These are phyloP conservation scores for Zalophus californianus DNA, from an alignment of 2,797 vertebrate genomes.

Conservation along the genomic window DNA sequence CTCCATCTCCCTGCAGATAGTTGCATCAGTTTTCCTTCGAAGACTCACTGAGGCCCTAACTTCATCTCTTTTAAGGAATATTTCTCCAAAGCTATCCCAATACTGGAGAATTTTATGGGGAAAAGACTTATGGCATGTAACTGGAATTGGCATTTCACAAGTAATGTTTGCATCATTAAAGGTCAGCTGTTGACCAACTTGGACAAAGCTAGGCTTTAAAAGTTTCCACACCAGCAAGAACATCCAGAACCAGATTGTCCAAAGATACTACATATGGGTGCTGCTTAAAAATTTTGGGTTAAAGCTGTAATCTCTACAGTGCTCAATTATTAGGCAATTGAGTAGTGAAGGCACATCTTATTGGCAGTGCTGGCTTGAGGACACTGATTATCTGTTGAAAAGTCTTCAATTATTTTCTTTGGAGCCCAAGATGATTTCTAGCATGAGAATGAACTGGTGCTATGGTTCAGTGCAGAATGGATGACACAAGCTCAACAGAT, in stretches of 20 bases:
- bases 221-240: background rate
- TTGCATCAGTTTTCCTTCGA: background rate
- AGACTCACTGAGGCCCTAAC: background rate
- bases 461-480: constrained; percentile 21
- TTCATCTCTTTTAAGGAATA: constrained; percentile 34
- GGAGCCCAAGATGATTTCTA: constrained; percentile 22
- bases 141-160: constrained; percentile 44
- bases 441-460: background rate
- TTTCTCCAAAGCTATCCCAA: constrained; percentile 33
- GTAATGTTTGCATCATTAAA: constrained; percentile 41
- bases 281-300: background rate
- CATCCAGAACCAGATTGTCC: background rate
- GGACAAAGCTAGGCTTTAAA: constrained; percentile 22
- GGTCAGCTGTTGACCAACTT: constrained; percentile 61
- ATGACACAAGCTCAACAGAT: background rate
- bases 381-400: background rate
- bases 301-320: background rate
- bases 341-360: background rate
- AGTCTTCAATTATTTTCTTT: background rate
- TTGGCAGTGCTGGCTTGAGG: background rate
- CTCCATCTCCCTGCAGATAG: background rate
- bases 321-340: background rate
- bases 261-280: background rate
- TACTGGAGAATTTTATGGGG: background rate
- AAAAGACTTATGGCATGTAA: constrained; percentile 14